These are phyloP conservation scores for Trinectes maculatus DNA, from an alignment of 2,113 vertebrate genomes.

Conservation along the genomic window DNA sequence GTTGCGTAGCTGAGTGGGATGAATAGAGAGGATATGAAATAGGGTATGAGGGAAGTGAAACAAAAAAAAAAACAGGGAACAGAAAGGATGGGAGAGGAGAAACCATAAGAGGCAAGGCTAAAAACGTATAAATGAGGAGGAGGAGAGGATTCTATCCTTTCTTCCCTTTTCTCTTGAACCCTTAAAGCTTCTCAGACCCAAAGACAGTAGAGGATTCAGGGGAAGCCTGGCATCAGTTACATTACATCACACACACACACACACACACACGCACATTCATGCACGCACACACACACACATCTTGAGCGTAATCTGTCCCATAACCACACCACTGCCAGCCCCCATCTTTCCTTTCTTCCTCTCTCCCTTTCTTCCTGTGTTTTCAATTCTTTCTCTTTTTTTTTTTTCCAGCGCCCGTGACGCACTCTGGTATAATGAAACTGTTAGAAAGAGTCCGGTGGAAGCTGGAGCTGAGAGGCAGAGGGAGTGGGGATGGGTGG, in stretches of 20 bases:
- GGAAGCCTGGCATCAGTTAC: slow-evolving; percentile 63
- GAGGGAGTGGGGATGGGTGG: slow-evolving; percentile 26
- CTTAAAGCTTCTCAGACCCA: slow-evolving; percentile 49
- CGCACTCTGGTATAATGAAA: slow-evolving; percentile 79
- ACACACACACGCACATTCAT: slow-evolving; percentile 42
- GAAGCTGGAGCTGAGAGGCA: slow-evolving; percentile 54
- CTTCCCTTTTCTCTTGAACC: slow-evolving; percentile 19
- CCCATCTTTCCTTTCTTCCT: slow-evolving; percentile 69
- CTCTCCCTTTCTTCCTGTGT: slow-evolving; percentile 70
- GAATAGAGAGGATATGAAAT: neutral
- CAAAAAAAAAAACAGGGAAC: neutral
- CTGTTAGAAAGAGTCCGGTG: slow-evolving; percentile 74
- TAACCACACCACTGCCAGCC: slow-evolving; percentile 69
- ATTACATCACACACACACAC: slow-evolving; percentile 54
- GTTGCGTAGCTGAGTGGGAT: neutral
- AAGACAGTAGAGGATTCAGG: slow-evolving; percentile 50
- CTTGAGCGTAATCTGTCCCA: slow-evolving; percentile 64
- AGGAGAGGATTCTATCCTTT: slow-evolving; percentile 12
- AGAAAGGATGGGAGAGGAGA: neutral
- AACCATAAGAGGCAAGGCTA: too few species aligned
- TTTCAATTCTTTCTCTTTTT: slow-evolving; percentile 51
- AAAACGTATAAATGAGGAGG: neutral
- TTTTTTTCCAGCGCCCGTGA: slow-evolving; percentile 72
- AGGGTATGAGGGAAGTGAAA: neutral
- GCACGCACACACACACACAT: slow-evolving; percentile 42